Conservation (phyloP, 2,113 vertebrate genomes). For the Aramus guarauna region DNA sequence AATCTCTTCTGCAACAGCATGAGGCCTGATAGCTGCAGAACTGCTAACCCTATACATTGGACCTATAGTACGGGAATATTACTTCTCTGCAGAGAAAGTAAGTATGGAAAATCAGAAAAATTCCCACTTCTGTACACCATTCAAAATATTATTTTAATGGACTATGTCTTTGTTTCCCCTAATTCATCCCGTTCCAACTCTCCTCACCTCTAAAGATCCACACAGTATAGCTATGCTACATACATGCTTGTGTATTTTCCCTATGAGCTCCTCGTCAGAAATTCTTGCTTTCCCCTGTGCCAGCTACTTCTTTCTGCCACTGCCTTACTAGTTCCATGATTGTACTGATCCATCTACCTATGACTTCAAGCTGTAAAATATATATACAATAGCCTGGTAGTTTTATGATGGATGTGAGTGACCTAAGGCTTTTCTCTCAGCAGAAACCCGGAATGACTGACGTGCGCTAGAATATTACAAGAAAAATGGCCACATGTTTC, state of each 20-base stretch:
- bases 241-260: background rate
- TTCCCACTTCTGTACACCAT: background rate
- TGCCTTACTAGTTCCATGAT: background rate
- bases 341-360: background rate
- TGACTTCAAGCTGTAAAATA: background rate
- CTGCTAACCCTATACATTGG: background rate
- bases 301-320: background rate
- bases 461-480: background rate
- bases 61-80: background rate
- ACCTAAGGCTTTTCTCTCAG: background rate
- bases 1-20: background rate
- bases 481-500: background rate
- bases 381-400: background rate
- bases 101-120: background rate
- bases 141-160: background rate
- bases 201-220: background rate
- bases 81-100: background rate
- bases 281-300: background rate
- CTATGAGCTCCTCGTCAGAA: background rate
- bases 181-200: background rate
- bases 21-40: background rate
- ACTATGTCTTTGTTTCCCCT: background rate
- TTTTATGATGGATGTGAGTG: background rate
- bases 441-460: background rate
- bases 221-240: background rate